These are phyloP conservation scores for Ophioderma brevispina DNA, from an alignment of 35 echinoderm and acorn worm genomes.

Conservation along the genomic window DNA sequence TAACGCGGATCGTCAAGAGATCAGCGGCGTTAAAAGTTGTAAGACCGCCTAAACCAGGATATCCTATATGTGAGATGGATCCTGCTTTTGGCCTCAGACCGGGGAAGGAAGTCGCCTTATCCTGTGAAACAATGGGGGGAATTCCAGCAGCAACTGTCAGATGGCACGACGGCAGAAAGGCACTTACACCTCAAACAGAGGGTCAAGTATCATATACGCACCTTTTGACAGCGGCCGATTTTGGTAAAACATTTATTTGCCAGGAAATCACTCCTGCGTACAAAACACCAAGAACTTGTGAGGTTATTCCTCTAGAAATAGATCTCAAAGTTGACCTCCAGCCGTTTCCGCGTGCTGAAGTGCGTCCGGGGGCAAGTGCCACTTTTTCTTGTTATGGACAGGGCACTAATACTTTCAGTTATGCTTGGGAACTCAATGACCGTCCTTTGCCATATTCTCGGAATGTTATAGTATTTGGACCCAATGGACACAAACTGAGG, in stretches of 20 bases:
- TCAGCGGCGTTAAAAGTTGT: slow-evolving; percentile 19
- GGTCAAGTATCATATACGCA: not conserved
- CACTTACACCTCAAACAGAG: not conserved
- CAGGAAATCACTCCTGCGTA: not conserved
- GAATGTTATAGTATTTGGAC: not conserved
- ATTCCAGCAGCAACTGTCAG: not conserved
- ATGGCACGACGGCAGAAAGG: not conserved
- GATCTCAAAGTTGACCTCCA: slow-evolving; percentile 22
- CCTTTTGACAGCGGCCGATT: not conserved
- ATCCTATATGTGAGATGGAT: slow-evolving; percentile 21
- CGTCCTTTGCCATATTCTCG: not conserved
- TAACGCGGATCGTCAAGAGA: not conserved
- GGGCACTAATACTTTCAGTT: not conserved
- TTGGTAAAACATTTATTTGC: slow-evolving; percentile 19
- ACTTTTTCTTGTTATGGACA: slow-evolving; percentile 20
- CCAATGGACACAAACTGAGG: not conserved
- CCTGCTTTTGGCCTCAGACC: not conserved
- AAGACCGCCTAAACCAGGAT: slow-evolving; percentile 2
- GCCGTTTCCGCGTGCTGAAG: not conserved
- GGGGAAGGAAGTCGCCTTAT: not conserved
- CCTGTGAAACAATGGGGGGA: slow-evolving; percentile 15
- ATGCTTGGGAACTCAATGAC: slow-evolving; percentile 7
- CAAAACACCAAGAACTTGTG: not conserved
- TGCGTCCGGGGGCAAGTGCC: not conserved
- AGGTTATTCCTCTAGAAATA: slow-evolving; percentile 12